Base-by-base conservation (phyloP, 2,797 vertebrate genomes). In the Arremon aurantiirostris region DNA sequence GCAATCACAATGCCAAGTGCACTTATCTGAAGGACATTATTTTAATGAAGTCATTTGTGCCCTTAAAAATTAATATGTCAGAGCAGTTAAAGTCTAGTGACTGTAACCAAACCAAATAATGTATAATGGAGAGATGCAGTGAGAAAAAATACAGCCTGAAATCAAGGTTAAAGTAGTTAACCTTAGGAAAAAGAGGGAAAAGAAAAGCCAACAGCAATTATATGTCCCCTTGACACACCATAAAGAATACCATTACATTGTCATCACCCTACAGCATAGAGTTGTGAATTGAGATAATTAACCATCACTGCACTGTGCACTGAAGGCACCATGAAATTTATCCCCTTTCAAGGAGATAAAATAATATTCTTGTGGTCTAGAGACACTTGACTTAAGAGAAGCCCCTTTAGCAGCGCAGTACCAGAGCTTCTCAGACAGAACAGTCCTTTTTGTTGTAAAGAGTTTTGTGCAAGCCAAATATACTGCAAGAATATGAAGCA, bases 61-160 rank as follows among this genome's bases (percentile, higher is more conserved):
- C 93, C 95, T 97, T 96, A 97, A 97, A 96, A 96, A 96, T 95
- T 94, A 97, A 95, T 96, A 96, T 95, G 90, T 96, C 93, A 96
- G 68, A 95, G 95, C 85, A 96, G 92, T 97, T 97, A 97, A 97
- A 96, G 90, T 95, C 94, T 94, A 97, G 94, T 78, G 90, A 97
- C 89, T 96, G 84, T 96, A 98, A 96, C 92, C 96, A 89, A 96
- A 97, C 93, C 96, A 96, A 97, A 95, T 97, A 96, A 95, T 49
- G 86, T 89, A 95, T 97, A 96, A 97, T 91, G 94, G 93, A 87
- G 91, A 96, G 95, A 94, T 13, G 94, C 94, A 97, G 95, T 96
- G 85, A 96, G 93, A 83, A 95, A 91, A 92, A 93, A 78, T 84
- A 76, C 65, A 85, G 90, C 78, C 95, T 82, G 55, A 79, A 94